A percentile compares a stretch with the other conserved stretches of the same genome.
Evolutionary conservation across 1,140 invertebrate species (phyloP).

Genomic region (Hylaeus anthracinus): DNA sequence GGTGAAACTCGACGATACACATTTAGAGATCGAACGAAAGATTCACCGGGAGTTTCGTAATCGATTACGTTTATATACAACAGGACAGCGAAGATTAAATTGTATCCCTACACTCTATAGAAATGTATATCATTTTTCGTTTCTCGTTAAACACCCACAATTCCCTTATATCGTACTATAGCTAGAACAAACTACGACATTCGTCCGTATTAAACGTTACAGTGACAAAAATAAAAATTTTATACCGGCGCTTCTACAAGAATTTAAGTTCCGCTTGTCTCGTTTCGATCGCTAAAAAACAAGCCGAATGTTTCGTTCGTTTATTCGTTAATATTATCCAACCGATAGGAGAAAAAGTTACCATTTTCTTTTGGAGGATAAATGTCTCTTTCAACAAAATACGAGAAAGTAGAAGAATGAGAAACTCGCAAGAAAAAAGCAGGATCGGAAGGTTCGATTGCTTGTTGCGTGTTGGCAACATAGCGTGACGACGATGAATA

Average conservation of each 20-base stretch:
- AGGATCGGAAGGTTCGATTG: neutral
- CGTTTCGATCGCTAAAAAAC: constrained; percentile 1
- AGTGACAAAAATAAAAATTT: constrained; percentile 33
- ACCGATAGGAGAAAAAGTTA: no score
- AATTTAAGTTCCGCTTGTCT: neutral
- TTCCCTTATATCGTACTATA: neutral
- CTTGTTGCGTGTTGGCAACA: neutral
- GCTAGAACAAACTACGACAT: constrained; percentile 13
- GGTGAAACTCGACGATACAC: no score
- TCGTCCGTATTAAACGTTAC: constrained; percentile 20
- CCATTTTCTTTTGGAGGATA: no score
- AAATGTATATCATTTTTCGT: neutral
- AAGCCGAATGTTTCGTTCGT: neutral
- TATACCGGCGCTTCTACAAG: neutral
- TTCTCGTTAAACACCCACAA: neutral
- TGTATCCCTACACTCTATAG: constrained; percentile 11
- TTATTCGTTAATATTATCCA: no score
- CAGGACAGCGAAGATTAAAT: neutral
- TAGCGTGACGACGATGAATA: neutral
- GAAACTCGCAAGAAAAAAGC: neutral
- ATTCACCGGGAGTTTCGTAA: neutral
- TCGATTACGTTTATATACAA: constrained; percentile 17
- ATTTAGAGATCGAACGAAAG: neutral
- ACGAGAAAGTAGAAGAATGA: neutral
- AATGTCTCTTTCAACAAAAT: neutral